A percentile compares a stretch with the other conserved stretches of the same genome.
These are phyloP conservation scores for Maniola hyperantus DNA, from an alignment of 2,888 invertebrate species.

Conservation along the genomic window DNA sequence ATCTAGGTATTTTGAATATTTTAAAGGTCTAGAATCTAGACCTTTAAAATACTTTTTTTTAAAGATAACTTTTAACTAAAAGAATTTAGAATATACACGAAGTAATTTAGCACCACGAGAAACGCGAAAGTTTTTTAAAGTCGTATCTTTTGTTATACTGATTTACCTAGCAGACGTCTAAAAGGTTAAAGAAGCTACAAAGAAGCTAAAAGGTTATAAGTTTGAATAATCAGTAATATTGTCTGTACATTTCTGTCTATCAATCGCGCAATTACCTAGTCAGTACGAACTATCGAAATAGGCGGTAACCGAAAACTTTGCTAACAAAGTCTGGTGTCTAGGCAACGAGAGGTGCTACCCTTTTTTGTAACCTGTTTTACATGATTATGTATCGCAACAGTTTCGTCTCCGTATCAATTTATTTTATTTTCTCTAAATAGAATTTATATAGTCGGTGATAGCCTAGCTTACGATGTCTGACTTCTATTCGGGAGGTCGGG, in stretches of 20 bases:
- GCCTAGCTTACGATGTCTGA: too few relatives aligned
- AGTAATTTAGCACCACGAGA: too few relatives aligned
- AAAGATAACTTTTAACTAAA: too few relatives aligned
- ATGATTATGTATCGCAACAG: too few relatives aligned
- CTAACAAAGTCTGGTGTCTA: conserved; percentile 37
- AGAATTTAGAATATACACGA: too few relatives aligned
- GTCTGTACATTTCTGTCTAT: background rate
- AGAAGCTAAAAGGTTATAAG: background rate
- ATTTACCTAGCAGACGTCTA: background rate
- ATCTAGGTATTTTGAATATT: too few relatives aligned
- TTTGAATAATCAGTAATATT: background rate
- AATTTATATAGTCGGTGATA: too few relatives aligned
- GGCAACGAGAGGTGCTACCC: conserved; percentile 31
- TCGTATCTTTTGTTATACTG: too few relatives aligned
- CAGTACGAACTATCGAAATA: conserved; percentile 20
- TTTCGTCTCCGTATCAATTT: background rate
- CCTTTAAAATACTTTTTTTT: too few relatives aligned
- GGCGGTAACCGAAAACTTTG: conserved; percentile 28
- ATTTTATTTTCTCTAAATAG: too few relatives aligned
- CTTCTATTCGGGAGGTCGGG: too few relatives aligned
- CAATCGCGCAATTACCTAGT: conserved; percentile 18
- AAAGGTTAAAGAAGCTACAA: background rate
- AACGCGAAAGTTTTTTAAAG: too few relatives aligned
- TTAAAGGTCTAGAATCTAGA: background rate
- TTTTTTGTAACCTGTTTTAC: background rate